phyloP scores from a whole-genome alignment of 2,113 vertebrate species.

The Tinamus guttatus region DNA sequence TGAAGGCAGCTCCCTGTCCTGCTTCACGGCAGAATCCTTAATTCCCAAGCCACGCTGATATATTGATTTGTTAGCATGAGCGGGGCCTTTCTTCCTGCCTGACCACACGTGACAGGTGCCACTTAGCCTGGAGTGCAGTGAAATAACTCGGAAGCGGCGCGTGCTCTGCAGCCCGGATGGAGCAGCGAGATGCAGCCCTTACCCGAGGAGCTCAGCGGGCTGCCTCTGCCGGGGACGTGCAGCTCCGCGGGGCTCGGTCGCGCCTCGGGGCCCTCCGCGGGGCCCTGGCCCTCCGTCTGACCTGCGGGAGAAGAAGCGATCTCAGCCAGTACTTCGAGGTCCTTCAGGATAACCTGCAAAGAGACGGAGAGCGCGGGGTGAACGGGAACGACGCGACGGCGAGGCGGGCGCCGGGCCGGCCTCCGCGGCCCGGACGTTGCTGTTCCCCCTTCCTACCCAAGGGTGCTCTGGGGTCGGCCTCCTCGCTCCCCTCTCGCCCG shows the following conservation, averaged over 20 bases:
- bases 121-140: fast-evolving
- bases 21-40: fast-evolving
- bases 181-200: background rate
- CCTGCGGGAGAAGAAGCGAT: slow-evolving; percentile 97
- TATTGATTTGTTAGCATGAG: background rate
- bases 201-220: slow-evolving; percentile 76
- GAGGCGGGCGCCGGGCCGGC: background rate
- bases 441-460: background rate
- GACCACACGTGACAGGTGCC: background rate
- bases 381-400: fast-evolving
- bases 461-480: background rate
- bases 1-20: background rate
- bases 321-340: slow-evolving; percentile 95
- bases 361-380: background rate
- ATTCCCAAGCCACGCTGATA: background rate
- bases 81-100: background rate
- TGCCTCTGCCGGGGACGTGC: slow-evolving; percentile 79
- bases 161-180: background rate
- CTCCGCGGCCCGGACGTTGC: background rate
- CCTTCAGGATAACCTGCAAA: slow-evolving; percentile 92
- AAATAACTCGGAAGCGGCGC: fast-evolving
- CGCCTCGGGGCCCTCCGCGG: slow-evolving; percentile 72
- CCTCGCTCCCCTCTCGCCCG: fast-evolving
- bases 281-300: slow-evolving; percentile 81
- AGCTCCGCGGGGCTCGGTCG: slow-evolving; percentile 79